phyloP scores from a whole-genome alignment of 1,140 invertebrate genomes.

The Formica exsecta region DNA sequence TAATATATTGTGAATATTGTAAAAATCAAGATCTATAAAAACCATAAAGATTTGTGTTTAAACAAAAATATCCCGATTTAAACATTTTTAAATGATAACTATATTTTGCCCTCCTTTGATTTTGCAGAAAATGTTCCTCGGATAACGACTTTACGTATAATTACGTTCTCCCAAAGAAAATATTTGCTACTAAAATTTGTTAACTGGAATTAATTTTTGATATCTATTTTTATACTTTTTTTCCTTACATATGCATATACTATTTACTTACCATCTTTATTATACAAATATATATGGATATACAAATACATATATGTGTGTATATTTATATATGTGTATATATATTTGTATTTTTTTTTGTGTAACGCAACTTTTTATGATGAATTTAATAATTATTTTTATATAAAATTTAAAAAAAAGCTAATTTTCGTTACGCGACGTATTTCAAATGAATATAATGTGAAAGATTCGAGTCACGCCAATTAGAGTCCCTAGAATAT shows the following conservation, averaged over 20 bases:
- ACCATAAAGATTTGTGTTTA: background rate
- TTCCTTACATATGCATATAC: background rate
- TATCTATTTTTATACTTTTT: background rate
- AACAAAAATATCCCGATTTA: background rate
- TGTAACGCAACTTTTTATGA: background rate
- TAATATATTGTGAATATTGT: background rate
- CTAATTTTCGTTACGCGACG: background rate
- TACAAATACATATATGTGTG: background rate
- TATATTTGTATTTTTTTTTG: background rate
- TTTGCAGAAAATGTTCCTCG: slow-evolving; percentile 2
- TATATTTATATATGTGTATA: background rate
- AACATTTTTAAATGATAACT: background rate
- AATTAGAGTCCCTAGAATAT: background rate
- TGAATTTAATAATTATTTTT: background rate
- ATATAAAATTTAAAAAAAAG: background rate
- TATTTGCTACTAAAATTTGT: background rate
- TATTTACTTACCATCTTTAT: background rate
- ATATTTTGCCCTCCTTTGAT: background rate
- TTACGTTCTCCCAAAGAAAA: background rate
- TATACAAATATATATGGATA: background rate
- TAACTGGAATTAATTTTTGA: background rate
- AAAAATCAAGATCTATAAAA: background rate
- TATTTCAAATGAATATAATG: background rate
- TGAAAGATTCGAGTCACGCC: background rate
- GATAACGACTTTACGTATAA: slow-evolving; percentile 7